Percentiles rank a stretch among this genome's conserved stretches.
These are phyloP conservation scores for Fregata magnificens DNA, from an alignment of 2,113 vertebrate species.

Conservation along the genomic window DNA sequence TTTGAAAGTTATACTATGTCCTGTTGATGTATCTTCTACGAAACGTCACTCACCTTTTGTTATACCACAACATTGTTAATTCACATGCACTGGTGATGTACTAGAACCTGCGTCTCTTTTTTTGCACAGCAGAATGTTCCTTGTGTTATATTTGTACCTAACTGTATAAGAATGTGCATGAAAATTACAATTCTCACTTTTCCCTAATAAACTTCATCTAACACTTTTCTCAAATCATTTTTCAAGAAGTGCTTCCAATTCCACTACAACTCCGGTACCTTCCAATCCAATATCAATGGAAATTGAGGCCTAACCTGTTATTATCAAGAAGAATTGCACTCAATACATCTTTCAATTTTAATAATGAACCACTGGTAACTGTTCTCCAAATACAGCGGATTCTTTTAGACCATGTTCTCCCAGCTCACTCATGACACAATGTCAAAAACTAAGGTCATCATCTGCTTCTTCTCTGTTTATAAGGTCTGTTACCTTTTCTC, in stretches of 20 bases:
- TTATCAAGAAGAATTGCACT: neutral
- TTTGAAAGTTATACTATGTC: neutral
- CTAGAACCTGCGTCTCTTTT: neutral
- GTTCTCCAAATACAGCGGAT: neutral
- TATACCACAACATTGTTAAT: neutral
- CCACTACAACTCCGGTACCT: neutral
- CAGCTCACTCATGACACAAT: neutral
- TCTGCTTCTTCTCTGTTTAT: neutral
- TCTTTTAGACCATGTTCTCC: neutral
- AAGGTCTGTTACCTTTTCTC: conserved; percentile 20
- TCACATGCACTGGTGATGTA: neutral
- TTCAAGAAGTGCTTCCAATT: neutral
- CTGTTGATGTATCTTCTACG: neutral
- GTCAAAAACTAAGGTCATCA: neutral
- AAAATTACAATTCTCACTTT: neutral
- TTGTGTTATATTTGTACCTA: neutral
- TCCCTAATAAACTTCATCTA: neutral
- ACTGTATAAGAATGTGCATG: neutral
- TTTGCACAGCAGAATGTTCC: neutral
- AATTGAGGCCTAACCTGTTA: neutral
- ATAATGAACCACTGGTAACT: neutral
- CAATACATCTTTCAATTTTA: neutral
- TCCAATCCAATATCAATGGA: neutral
- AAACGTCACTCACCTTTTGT: neutral
- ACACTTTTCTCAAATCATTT: neutral